Evolutionary conservation across 2,888 invertebrate species (phyloP).

Genomic region (Adineta ricciae): DNA sequence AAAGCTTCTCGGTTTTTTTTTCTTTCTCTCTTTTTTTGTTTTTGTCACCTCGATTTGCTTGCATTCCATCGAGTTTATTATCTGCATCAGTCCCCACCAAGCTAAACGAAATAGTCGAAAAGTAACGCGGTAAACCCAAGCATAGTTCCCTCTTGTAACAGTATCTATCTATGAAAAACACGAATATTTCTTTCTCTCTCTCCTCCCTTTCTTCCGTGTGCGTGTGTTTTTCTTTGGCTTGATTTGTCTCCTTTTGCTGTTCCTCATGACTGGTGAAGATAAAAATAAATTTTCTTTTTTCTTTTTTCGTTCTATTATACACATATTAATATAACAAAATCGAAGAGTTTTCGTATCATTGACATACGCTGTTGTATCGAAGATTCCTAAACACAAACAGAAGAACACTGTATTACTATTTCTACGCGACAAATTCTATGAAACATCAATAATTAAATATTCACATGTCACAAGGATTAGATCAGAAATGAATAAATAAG

Average conservation of each 20-base stretch:
- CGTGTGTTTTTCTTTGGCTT: not conserved
- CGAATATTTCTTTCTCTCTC: not conserved
- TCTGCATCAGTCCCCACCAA: not conserved
- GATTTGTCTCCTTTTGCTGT: not conserved
- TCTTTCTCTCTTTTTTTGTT: not conserved
- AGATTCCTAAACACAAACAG: too few species aligned
- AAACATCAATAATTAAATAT: too few species aligned
- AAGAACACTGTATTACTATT: too few species aligned
- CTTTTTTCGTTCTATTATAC: not conserved
- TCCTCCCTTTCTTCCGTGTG: not conserved
- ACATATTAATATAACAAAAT: not conserved
- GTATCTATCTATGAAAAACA: not conserved
- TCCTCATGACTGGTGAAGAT: constrained; percentile 13
- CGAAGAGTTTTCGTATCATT: too few species aligned
- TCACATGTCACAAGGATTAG: too few species aligned
- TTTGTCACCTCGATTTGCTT: not conserved
- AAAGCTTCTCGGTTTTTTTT: not conserved
- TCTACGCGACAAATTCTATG: too few species aligned
- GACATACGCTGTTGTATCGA: too few species aligned
- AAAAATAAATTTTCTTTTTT: constrained; percentile 13
- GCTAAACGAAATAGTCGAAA: not conserved
- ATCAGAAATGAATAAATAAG: too few species aligned
- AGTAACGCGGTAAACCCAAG: not conserved
- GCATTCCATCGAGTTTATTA: constrained; percentile 9
- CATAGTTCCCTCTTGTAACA: not conserved